Base-by-base conservation (phyloP, 2,888 invertebrate species). In the Hypselothyrea guttata region DNA sequence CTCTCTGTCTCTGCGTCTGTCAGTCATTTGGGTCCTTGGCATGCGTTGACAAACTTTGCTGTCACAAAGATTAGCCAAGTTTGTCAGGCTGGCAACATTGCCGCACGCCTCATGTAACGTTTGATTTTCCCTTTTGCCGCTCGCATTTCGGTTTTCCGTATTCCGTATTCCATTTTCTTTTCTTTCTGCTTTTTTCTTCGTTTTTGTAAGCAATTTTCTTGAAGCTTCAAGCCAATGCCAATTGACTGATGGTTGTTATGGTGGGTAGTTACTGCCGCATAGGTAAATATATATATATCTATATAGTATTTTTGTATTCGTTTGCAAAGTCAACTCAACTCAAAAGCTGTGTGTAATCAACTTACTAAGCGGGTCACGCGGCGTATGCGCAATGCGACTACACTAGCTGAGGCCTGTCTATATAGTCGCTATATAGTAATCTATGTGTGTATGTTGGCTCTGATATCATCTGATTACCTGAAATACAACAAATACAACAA, bases 1-100 rank as follows among this genome's bases (percentile, higher is more conserved):
- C 18, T 34, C 40, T 42, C 38, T 13, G 54, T 48, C 68, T 41
- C 40, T 52, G 40, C n/a, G 33, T 27, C 37, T 35, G n/a, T 48
- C 42, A 27, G 35, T 33, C 52, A 53, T 44, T 40, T 65, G 28
- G 41, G 22, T 31, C 28, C 42, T 52, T 37, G 16, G 38, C 31
- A 40, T 52, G 55, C 64, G 54, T 59, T 67, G 60, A 53, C 63
- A 59, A 57, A 64, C 60, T 68, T 70, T 62, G 64, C 66, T 62
- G 74, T 67, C 61, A 57, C 58, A 63, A 64, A 77, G 75, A 75
- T 75, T 69, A 74, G 75, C 58, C 63, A 62, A 74, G 58, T 74
- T 75, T 22, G 59, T 76, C 57, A 59, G 60, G 60, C 28, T 37
- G 69, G 57, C 53, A 53, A 46, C 54, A 7, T 31, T 63, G 40